Percentiles rank a stretch among this genome's conserved stretches.
Evolutionary conservation across 2,113 vertebrate species (phyloP).

Genomic region (Xiphophorus couchianus): DNA sequence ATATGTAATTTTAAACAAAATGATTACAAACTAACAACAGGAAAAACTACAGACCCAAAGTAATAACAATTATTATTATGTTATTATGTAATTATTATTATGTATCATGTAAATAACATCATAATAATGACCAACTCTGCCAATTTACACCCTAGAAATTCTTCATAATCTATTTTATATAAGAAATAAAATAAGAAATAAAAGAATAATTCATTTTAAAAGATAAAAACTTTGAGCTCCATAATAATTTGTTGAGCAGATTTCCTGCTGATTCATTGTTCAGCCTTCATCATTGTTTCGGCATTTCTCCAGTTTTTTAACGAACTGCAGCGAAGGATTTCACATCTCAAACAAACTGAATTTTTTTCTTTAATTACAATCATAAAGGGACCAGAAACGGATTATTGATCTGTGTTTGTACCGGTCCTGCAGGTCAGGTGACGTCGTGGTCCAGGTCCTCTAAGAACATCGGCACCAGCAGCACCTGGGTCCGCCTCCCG

Average conservation of each 20-base stretch:
- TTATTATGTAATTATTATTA: no score
- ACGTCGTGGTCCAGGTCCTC: constrained; percentile 89
- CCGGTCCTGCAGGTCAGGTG: constrained; percentile 84
- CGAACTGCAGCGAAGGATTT: constrained; percentile 27
- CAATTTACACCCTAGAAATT: no score
- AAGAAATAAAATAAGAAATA: no score
- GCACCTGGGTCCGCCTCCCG: constrained; percentile 90
- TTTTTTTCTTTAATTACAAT: not conserved
- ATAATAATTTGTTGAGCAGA: constrained; percentile 16
- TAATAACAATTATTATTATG: no score
- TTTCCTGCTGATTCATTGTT: constrained; percentile 9
- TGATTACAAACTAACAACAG: no score
- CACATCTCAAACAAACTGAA: not conserved
- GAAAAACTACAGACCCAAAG: no score
- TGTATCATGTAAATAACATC: no score
- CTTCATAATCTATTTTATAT: no score
- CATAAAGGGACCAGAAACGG: not conserved
- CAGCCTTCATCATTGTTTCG: constrained; percentile 8
- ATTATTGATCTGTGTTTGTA: no score
- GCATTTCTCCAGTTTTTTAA: constrained; percentile 21
- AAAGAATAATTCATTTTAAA: constrained; percentile 11
- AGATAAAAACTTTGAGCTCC: constrained; percentile 6
- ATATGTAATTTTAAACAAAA: no score
- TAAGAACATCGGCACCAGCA: constrained; percentile 86
- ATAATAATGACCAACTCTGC: no score